Evolutionary conservation across 2,113 vertebrate species (phyloP).

Genomic region (Acanthochromis polyacanthus): DNA sequence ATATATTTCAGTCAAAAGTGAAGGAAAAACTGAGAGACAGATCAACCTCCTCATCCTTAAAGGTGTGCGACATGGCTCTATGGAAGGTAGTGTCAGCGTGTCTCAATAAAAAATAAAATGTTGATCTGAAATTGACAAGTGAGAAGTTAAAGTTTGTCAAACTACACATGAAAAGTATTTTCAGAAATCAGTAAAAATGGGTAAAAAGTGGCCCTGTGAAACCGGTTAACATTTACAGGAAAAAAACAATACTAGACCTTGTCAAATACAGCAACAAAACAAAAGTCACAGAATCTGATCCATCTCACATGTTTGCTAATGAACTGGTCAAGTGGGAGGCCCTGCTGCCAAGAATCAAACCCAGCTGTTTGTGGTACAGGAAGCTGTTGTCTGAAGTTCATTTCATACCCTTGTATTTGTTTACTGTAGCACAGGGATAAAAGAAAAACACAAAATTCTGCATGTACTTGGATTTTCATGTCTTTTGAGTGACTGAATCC

Average conservation of each 20-base stretch:
- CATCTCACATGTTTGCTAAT: background rate
- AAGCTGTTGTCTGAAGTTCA: background rate
- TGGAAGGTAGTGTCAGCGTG: too few relatives aligned
- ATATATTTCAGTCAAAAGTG: background rate
- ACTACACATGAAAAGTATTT: too few relatives aligned
- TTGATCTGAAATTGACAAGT: too few relatives aligned
- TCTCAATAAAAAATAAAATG: too few relatives aligned
- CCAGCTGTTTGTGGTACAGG: background rate
- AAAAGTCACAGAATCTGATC: background rate
- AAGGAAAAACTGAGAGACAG: background rate
- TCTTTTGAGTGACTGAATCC: slow-evolving; percentile 13
- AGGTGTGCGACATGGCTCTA: too few relatives aligned
- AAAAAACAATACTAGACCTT: background rate
- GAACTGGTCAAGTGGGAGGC: background rate
- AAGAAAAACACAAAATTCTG: background rate
- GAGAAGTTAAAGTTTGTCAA: too few relatives aligned
- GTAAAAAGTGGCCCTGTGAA: too few relatives aligned
- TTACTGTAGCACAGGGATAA: background rate
- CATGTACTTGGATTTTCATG: too few relatives aligned
- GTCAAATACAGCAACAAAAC: background rate
- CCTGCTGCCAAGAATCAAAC: background rate
- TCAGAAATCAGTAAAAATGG: too few relatives aligned
- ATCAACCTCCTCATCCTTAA: background rate
- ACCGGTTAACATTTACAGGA: too few relatives aligned
- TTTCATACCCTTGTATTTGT: background rate